Evolutionary conservation across 1,140 invertebrate species (phyloP), one percentile per base, ranked within the genome.

Genomic region (Megalopta genalis): DNA sequence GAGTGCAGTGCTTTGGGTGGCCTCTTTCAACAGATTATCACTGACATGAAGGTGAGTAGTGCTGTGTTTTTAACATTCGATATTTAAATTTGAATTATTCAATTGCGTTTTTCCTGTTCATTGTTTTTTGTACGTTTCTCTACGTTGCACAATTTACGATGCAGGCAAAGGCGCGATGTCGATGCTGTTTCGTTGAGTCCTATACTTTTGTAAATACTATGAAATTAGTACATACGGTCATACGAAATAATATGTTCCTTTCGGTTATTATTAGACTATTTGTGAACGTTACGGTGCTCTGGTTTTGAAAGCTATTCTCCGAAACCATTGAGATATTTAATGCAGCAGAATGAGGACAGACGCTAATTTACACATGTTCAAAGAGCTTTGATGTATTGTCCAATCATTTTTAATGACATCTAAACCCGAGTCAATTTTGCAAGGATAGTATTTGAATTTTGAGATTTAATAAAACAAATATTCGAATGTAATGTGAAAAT

Each of bases 21-120:
- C 80, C 94, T 97, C 69, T 97, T 97, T 91, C 96, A 97, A 86
- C 96, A 96, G 90, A 97, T 98, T 80, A 95, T 98, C 81, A 95
- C 94, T 88, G 97, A 97, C 92, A 95, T 97, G 95, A 97, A 97
- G 95, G 97, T 97, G 94, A 94, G 90, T n/a, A 71, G 67, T 14
- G 12, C 23, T 10, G 32, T 27, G 9, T 39, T 14, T 72, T 27
- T 10, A 32, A 16, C 18, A 9, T 21, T 64, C 25, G 6, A 57
- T 65, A 27, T 71, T 64, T 52, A 37, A 18, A 42, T 60, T 1
- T 76, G 27, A 9, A n/a, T 46, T 12, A 32, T 39, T 67, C 76
- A 65, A 64, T 67, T 42, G 60, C 66, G 23, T 77, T 76, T 65
- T 52, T 65, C 77, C 54, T 78, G 27, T n/a, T 67, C 59, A 59